Percentiles rank a stretch among this genome's conserved stretches.
These are phyloP conservation scores for Hemaris fuciformis DNA, from an alignment of 2,888 invertebrate species.

Conservation along the genomic window DNA sequence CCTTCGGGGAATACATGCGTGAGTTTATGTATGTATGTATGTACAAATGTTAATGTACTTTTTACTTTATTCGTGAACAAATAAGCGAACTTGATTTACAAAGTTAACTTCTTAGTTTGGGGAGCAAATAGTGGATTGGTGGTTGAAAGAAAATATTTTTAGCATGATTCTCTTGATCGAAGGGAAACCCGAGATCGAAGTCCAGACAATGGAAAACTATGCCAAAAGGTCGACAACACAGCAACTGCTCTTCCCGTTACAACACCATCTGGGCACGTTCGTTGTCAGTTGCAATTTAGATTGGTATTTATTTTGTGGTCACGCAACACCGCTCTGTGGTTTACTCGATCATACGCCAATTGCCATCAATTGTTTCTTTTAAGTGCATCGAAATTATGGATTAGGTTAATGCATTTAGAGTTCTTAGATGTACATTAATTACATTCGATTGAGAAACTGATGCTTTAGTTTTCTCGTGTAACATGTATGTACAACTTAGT, in stretches of 20 bases:
- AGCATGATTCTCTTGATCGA: neutral
- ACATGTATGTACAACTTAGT: too few relatives aligned
- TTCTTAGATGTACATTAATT: neutral
- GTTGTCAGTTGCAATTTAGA: conserved; percentile 6
- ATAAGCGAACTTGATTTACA: too few relatives aligned
- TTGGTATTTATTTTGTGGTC: conserved; percentile 10
- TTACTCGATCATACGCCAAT: conserved; percentile 1
- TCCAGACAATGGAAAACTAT: neutral
- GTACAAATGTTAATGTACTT: too few relatives aligned
- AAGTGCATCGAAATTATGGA: neutral
- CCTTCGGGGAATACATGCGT: too few relatives aligned
- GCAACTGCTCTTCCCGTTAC: conserved; percentile 3
- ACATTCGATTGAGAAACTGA: neutral
- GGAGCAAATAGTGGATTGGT: too few relatives aligned
- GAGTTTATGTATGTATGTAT: too few relatives aligned
- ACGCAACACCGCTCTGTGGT: neutral
- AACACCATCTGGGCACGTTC: conserved; percentile 5
- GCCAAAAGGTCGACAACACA: conserved; percentile 3
- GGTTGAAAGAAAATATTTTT: too few relatives aligned
- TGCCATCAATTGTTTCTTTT: neutral
- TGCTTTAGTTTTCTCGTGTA: too few relatives aligned
- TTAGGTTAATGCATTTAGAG: neutral
- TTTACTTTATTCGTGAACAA: too few relatives aligned
- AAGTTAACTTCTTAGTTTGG: too few relatives aligned
- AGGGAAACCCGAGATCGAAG: neutral